phyloP scores from a whole-genome alignment of 1,140 invertebrate species.

The Drosophila simulans region DNA sequence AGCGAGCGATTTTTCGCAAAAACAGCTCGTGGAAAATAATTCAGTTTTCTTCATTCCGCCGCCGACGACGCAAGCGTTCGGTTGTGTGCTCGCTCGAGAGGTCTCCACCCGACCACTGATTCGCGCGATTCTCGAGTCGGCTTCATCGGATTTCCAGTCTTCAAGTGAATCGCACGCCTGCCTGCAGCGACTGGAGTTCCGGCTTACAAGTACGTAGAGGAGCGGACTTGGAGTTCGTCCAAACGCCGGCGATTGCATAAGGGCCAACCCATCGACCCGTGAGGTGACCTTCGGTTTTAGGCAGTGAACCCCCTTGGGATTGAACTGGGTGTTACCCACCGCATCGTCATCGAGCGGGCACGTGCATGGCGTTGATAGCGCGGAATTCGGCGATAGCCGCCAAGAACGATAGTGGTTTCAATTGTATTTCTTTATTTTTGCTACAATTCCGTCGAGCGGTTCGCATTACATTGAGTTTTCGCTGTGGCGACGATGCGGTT shows the following conservation, averaged over 20 bases:
- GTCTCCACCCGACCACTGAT: constrained; percentile 12
- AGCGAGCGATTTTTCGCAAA: constrained; percentile 54
- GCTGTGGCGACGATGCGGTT: constrained; percentile 9
- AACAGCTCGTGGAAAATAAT: constrained; percentile 72
- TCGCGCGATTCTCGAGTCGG: constrained; percentile 7
- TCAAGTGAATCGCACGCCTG: constrained; percentile 27
- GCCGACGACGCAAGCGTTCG: constrained; percentile 76
- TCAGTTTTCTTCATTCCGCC: constrained; percentile 80
- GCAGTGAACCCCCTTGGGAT: constrained; percentile 27
- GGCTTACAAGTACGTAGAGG: constrained; percentile 38
- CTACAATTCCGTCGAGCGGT: constrained; percentile 1
- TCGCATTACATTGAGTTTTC: constrained; percentile 44
- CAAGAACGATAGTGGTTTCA: constrained; percentile 14
- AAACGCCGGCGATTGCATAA: constrained; percentile 41
- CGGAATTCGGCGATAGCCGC: constrained; percentile 36
- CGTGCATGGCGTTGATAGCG: constrained; percentile 66
- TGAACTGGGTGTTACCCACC: constrained; percentile 5
- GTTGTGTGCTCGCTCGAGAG: constrained; percentile 51
- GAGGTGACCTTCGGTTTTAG: constrained; percentile 53
- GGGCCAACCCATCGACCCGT: constrained; percentile 14
- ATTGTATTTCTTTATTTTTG: neutral
- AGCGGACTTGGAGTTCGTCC: neutral
- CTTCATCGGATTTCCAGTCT: constrained; percentile 19
- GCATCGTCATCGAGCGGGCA: constrained; percentile 41
- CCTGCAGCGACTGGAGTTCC: constrained; percentile 19